Conservation (phyloP, 2,888 invertebrate genomes). For the Melitaea athalia region DNA sequence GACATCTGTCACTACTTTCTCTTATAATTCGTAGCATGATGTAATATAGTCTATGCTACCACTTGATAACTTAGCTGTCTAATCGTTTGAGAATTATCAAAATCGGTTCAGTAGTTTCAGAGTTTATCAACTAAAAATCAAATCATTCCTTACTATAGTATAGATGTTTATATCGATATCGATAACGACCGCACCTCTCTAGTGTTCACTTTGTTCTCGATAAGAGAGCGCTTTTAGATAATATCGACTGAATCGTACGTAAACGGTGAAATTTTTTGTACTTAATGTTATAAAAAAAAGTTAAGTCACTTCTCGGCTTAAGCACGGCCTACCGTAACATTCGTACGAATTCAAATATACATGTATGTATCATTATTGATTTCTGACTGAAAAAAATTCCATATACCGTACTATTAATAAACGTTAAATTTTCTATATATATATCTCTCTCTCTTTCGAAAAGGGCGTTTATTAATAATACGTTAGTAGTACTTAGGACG, state of each 20-base stretch:
- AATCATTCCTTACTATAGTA: too few relatives aligned
- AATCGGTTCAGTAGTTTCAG: too few relatives aligned
- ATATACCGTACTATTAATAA: slow-evolving; percentile 2
- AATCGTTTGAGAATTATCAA: too few relatives aligned
- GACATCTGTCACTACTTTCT: too few relatives aligned
- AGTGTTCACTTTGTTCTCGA: not conserved
- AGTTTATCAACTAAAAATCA: too few relatives aligned
- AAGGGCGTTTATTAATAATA: not conserved
- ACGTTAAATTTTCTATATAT: not conserved
- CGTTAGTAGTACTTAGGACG: not conserved
- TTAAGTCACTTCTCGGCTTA: slow-evolving; percentile 1
- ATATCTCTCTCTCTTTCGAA: not conserved
- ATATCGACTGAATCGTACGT: slow-evolving; percentile 9
- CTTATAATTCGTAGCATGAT: too few relatives aligned
- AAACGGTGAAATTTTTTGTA: slow-evolving; percentile 4
- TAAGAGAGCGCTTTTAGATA: not conserved
- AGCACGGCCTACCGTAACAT: slow-evolving; percentile 7
- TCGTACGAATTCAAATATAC: slow-evolving; percentile 1
- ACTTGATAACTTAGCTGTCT: too few relatives aligned
- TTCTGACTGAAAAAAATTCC: slow-evolving; percentile 9
- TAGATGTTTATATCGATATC: not conserved
- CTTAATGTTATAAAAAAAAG: not conserved
- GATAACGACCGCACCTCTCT: slow-evolving; percentile 6
- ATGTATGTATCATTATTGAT: not conserved
- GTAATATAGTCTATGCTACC: too few relatives aligned